Percentiles rank a stretch among this genome's conserved stretches.
Conservation (phyloP, 2,797 vertebrate genomes). For the Malurus splendens region DNA sequence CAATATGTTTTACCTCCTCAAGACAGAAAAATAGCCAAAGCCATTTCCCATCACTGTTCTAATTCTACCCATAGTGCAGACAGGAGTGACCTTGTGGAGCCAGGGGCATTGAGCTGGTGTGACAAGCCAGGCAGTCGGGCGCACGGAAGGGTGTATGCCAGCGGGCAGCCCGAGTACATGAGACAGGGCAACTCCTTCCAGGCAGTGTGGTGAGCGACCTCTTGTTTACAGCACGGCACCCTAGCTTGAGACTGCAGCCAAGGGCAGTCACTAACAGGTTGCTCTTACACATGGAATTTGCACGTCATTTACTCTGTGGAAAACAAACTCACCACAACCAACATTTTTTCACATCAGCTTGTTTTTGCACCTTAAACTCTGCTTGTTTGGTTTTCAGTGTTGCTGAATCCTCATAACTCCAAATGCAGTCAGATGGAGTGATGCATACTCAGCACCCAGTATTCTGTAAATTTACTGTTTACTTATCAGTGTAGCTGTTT, state of each 20-base stretch:
- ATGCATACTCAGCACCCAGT: not conserved
- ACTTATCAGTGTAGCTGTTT: not conserved
- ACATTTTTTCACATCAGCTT: not conserved
- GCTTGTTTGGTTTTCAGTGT: not conserved
- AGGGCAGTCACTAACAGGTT: not conserved
- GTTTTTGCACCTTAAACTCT: not conserved
- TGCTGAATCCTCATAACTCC: not conserved
- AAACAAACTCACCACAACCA: not conserved
- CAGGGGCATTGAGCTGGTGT: fast-evolving
- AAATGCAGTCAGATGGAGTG: not conserved
- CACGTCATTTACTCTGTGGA: not conserved
- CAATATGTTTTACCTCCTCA: not conserved
- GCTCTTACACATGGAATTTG: not conserved
- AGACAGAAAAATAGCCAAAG: not conserved
- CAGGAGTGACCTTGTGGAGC: not conserved
- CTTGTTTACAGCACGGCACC: not conserved
- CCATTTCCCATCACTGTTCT: not conserved
- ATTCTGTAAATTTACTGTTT: not conserved
- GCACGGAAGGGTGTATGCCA: not conserved
- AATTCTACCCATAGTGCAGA: not conserved
- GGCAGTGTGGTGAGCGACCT: not conserved
- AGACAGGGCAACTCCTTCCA: not conserved
- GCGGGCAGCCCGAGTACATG: fast-evolving
- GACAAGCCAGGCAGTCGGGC: fast-evolving
- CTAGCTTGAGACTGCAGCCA: not conserved